Conservation (phyloP, 1,140 invertebrate species). For the Pseudomyrmex dendroicus region DNA sequence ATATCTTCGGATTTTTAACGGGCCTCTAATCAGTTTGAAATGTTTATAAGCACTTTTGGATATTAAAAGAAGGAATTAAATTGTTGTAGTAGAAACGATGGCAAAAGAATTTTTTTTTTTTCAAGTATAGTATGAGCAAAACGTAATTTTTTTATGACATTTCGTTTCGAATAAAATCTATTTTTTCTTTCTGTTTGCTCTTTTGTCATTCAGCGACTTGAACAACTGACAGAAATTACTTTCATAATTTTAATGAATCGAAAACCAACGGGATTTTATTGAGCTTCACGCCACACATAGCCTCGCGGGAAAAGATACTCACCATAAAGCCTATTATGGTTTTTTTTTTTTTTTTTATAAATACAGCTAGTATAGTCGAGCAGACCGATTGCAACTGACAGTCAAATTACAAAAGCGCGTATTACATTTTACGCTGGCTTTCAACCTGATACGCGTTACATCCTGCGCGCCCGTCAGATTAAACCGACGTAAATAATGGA, state of each 20-base stretch:
- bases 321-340: constrained; percentile 37
- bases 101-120: too few relatives aligned
- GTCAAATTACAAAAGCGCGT: constrained; percentile 60
- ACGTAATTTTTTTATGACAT: too few relatives aligned
- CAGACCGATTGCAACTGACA: constrained; percentile 57
- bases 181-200: too few relatives aligned
- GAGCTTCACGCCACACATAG: background rate
- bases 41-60: too few relatives aligned
- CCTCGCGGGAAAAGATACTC: constrained; percentile 36
- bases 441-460: constrained; percentile 48
- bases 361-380: constrained; percentile 20
- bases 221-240: background rate
- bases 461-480: constrained; percentile 34
- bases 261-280: background rate
- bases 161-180: background rate
- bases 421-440: constrained; percentile 56
- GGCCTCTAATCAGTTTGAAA: too few relatives aligned
- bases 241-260: constrained; percentile 5
- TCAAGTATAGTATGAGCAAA: too few relatives aligned
- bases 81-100: too few relatives aligned
- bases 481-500: constrained; percentile 62
- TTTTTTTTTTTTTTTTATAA: constrained; percentile 20
- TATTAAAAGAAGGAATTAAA: too few relatives aligned
- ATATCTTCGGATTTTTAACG: too few relatives aligned
- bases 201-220: background rate